Conservation (phyloP, 2,113 vertebrate genomes). For the Accipiter virgatus region DNA sequence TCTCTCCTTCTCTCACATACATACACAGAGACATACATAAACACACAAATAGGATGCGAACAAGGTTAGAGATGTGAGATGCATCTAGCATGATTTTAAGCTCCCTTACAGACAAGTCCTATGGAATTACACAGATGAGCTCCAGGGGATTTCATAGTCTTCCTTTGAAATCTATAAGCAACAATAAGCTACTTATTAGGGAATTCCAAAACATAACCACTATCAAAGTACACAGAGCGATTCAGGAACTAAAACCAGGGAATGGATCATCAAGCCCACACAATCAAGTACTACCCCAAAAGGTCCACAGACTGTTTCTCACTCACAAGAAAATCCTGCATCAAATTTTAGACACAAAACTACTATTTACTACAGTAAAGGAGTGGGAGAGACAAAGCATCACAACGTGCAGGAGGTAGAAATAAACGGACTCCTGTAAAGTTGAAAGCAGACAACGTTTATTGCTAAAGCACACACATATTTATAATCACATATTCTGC, state of each 20-base stretch:
- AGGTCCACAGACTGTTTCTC: background rate
- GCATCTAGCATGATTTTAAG: background rate
- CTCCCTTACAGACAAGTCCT: background rate
- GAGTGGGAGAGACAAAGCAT: background rate
- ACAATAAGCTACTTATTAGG: background rate
- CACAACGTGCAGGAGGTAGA: background rate
- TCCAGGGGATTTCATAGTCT: background rate
- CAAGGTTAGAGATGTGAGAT: background rate
- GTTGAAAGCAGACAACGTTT: too few relatives aligned
- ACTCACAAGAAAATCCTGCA: background rate
- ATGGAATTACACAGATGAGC: background rate
- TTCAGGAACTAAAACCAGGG: background rate
- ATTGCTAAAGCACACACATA: too few relatives aligned
- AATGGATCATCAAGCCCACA: background rate
- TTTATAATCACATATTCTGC: too few relatives aligned
- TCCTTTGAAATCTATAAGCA: background rate
- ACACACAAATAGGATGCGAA: fast-evolving
- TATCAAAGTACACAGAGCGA: background rate
- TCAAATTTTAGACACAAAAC: background rate
- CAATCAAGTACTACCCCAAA: background rate
- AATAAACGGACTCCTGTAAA: too few relatives aligned
- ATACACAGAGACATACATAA: background rate
- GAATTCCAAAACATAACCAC: background rate
- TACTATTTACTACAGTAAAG: background rate
- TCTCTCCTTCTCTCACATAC: background rate